phyloP scores from a whole-genome alignment of 2,888 invertebrate genomes.

The Polyommatus icarus region DNA sequence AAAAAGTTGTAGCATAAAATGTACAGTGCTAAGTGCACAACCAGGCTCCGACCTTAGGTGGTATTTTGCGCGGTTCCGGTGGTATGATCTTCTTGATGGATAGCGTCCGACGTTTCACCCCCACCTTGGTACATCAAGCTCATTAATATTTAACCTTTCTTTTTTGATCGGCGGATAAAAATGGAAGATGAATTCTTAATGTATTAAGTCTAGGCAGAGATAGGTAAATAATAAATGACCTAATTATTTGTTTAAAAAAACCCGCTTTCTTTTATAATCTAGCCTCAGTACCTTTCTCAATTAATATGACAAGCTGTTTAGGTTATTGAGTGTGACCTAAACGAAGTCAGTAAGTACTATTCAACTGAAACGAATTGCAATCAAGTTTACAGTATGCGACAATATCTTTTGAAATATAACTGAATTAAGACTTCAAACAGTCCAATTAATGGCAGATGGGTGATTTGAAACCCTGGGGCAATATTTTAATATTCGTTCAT shows the following conservation, averaged over 20 bases:
- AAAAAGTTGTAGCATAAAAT: not conserved
- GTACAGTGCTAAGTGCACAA: not conserved
- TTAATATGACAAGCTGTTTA: too few relatives aligned
- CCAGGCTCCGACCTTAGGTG: constrained; percentile 58
- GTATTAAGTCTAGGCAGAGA: not conserved
- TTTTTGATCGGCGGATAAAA: not conserved
- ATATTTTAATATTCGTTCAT: too few relatives aligned
- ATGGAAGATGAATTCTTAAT: constrained; percentile 7
- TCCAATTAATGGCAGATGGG: too few relatives aligned
- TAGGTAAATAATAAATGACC: not conserved
- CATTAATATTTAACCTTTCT: constrained; percentile 21
- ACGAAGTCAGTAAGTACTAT: too few relatives aligned
- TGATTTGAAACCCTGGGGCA: too few relatives aligned
- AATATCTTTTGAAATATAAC: too few relatives aligned
- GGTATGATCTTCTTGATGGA: constrained; percentile 78
- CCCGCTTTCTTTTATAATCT: too few relatives aligned
- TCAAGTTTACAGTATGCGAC: too few relatives aligned
- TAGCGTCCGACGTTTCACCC: constrained; percentile 71
- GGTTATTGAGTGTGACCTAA: too few relatives aligned
- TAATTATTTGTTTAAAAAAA: not conserved
- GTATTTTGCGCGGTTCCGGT: constrained; percentile 63
- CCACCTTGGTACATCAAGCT: constrained; percentile 18
- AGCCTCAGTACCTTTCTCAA: too few relatives aligned
- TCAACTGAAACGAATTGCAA: too few relatives aligned
- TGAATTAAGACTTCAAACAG: too few relatives aligned